Evolutionary conservation across 2,113 vertebrate species (phyloP), one percentile per base, ranked within the genome.

Genomic region (Gymnorhina tibicen): DNA sequence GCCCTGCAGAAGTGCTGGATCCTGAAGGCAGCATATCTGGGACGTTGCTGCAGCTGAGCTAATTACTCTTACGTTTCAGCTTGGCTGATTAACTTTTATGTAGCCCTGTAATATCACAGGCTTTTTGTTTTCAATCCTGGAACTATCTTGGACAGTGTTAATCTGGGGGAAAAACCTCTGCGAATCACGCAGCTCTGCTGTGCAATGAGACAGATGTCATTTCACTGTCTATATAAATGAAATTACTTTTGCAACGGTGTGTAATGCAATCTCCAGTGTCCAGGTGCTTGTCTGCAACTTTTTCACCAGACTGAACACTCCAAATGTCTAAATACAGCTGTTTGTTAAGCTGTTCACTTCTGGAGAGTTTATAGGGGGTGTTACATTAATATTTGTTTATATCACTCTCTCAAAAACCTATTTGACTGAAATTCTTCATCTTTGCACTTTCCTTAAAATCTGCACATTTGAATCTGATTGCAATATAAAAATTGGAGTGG

Each of bases 181-280:
- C 56, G 60, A 89, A 41, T 44, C 52, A 53, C 0, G 0, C 32
- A 49, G 69, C n/a, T 74, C 50, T 15, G 5, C 42, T 0, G 1
- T 28, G 67, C 53, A 42, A 11, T 7, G 49, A 92, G 41, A 37
- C 44, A 35, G 24, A 46, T 22, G 47, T n/a, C 3, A 1, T 27
- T 89, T 89, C 33, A 39, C 21, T 17, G 49, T 26, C 39, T 27
- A 6, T 26, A 41, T 37, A 37, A 53, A 56, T 16, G 16, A 73
- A 95, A 72, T 88, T 28, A 50, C 58, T 64, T 52, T 69, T 76
- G 67, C 74, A 58, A 10, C 1, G 2, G n/a, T 32, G 22, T 39
- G 19, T 39, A 60, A 46, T 5, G 12, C 42, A 80, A 18, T 78
- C 44, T 80, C 46, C 35, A 33, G 49, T 21, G 44, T 17, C 47